Percentiles rank a stretch among this genome's conserved stretches.
phyloP scores from a whole-genome alignment of 2,888 invertebrate genomes.

The Myopa tessellatipennis region DNA sequence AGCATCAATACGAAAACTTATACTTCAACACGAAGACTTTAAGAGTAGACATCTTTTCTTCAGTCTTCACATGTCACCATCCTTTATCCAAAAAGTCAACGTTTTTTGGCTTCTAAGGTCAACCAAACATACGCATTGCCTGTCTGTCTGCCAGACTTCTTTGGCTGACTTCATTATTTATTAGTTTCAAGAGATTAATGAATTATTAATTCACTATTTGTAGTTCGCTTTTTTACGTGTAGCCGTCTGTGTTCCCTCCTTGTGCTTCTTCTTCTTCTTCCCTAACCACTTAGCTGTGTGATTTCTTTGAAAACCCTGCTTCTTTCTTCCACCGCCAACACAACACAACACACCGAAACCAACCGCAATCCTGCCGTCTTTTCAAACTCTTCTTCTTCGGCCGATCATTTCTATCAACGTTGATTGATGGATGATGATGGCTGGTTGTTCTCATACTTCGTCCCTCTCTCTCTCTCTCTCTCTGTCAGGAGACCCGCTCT shows the following conservation, averaged over 20 bases:
- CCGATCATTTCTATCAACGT: constrained; percentile 44
- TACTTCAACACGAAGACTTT: too few relatives aligned
- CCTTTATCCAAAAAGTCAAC: too few relatives aligned
- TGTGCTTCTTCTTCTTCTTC: not conserved
- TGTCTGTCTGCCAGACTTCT: too few relatives aligned
- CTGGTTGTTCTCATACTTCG: constrained; percentile 52
- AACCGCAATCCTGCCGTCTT: constrained; percentile 26
- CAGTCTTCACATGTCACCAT: too few relatives aligned
- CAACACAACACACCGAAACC: constrained; percentile 9
- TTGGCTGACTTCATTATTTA: too few relatives aligned
- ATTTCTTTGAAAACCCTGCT: not conserved
- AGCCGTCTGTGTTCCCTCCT: not conserved
- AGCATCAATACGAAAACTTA: too few relatives aligned
- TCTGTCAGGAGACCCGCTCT: constrained; percentile 38
- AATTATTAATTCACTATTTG: not conserved
- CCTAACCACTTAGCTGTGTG: not conserved
- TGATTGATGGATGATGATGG: constrained; percentile 60
- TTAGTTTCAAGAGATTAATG: not conserved
- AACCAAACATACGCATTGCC: too few relatives aligned
- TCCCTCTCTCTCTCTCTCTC: constrained; percentile 55
- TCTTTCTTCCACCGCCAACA: not conserved
- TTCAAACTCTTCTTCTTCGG: constrained; percentile 4
- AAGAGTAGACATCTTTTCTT: too few relatives aligned
- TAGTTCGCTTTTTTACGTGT: not conserved
- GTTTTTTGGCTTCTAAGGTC: too few relatives aligned